A percentile compares a stretch with the other conserved stretches of the same genome.
These are phyloP conservation scores for Petrocephalus zakoni DNA, from an alignment of 2,113 vertebrate genomes.

Conservation along the genomic window DNA sequence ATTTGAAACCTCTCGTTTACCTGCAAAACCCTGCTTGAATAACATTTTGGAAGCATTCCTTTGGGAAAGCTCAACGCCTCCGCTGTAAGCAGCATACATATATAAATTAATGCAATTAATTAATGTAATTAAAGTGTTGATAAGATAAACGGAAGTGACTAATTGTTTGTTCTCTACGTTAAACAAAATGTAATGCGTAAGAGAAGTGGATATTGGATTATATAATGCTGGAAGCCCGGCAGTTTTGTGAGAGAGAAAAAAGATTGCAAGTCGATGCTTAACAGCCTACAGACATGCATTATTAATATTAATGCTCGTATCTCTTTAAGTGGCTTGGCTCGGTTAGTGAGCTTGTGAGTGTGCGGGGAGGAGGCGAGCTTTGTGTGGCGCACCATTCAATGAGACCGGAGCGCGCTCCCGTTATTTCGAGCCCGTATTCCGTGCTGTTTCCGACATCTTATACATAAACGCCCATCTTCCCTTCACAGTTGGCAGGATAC, in stretches of 20 bases:
- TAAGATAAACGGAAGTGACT: neutral
- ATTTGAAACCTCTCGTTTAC: neutral
- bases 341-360: slow-evolving; percentile 37
- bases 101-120: neutral
- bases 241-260: slow-evolving; percentile 18
- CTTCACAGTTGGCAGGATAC: neutral
- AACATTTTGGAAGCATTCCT: neutral
- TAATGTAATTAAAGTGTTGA: neutral
- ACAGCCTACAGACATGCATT: slow-evolving; percentile 30
- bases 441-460: neutral
- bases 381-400: slow-evolving; percentile 40
- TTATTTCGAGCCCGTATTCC: slow-evolving; percentile 33
- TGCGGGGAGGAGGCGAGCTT: slow-evolving; percentile 28
- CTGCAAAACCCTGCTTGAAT: neutral
- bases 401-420: slow-evolving; percentile 33
- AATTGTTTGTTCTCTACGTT: neutral
- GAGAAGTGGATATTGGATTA: slow-evolving; percentile 19
- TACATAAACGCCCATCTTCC: neutral
- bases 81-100: neutral
- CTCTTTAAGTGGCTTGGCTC: slow-evolving; percentile 50
- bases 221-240: slow-evolving; percentile 14
- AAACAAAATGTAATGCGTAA: neutral
- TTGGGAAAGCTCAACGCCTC: neutral
- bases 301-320: slow-evolving; percentile 36
- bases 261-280: slow-evolving; percentile 24